These are phyloP conservation scores for Heterotilapia buettikoferi DNA, from an alignment of 2,113 vertebrate genomes.

Conservation along the genomic window DNA sequence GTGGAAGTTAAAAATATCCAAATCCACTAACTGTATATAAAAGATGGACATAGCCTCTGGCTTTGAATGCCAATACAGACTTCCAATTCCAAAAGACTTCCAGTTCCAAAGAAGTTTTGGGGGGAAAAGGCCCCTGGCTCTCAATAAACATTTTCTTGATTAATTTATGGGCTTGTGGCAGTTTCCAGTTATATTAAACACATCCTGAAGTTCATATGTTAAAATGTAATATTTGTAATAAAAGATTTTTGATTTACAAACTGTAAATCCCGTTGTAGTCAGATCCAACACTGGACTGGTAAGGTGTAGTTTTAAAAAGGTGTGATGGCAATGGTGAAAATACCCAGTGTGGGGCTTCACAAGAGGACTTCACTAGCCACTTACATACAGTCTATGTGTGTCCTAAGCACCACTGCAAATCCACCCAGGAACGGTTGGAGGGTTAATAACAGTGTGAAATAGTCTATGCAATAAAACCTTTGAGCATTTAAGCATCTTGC, in stretches of 20 bases:
- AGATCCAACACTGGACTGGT: background rate
- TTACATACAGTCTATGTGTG: background rate
- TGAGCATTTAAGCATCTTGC: background rate
- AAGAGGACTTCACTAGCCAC: background rate
- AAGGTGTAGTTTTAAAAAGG: background rate
- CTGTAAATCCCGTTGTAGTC: background rate
- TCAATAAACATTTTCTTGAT: background rate
- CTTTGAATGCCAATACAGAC: background rate
- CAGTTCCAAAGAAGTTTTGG: background rate
- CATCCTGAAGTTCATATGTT: background rate
- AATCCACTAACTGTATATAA: background rate
- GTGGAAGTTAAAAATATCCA: background rate
- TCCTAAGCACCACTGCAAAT: background rate
- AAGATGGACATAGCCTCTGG: background rate
- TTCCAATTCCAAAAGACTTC: background rate
- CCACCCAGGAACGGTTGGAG: background rate
- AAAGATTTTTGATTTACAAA: background rate
- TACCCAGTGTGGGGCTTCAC: background rate
- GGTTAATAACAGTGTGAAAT: background rate
- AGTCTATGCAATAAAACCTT: background rate
- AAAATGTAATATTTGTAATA: background rate
- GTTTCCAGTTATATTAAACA: background rate
- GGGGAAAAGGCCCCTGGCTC: rapidly evolving
- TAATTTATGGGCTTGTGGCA: background rate
- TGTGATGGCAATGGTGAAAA: background rate